Evolutionary conservation across 2,888 invertebrate genomes (phyloP), one percentile per base, ranked within the genome.

Genomic region (Fragum sueziense): DNA sequence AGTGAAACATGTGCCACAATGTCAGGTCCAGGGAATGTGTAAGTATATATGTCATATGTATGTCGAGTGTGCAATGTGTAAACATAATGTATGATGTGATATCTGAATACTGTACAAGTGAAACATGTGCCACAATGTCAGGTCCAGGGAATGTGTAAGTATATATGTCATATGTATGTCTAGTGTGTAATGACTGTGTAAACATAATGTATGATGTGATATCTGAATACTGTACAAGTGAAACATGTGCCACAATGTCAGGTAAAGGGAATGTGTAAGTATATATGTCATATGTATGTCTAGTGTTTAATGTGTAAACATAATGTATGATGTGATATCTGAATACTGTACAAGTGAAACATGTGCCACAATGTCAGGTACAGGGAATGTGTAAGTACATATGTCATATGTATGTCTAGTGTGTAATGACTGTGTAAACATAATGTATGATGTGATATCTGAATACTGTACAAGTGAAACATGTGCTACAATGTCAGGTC

Each of bases 241-340:
- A 96, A 88, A 96, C 96, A 91, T 99, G 99, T 95, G 96, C 98
- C 87, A 81, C 89, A 47, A 99, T 99, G 99, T 96, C 96, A 91
- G 99, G 97, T 91, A 99, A 99, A 85, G 97, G 97, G 93, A 97
- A 97, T 94, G 96, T 96, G 97, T 97, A 94, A 94, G 94, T 90
- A 33, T 27, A 17, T n/a, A n/a, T n/a, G n/a, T n/a, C n/a, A n/a
- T n/a, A n/a, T n/a, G n/a, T 25, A 96, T 98, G 94, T 97, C 98
- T 95, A 97, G 99, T 93, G 99, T 99, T 94, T 98, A 99, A 94
- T 99, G 99, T 94, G 97, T 99, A 91, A 99, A 99, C 95, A 95
- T 99, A 94, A 96, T 99, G 93, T 99, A 99, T 95, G 99, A 99
- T 94, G 97, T 98, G 89, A 96, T 99, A 94, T 98, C 98, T 91